A percentile compares a stretch with the other conserved stretches of the same genome.
These are phyloP conservation scores for Pegoplata infirma DNA, from an alignment of 2,888 invertebrate genomes.

Conservation along the genomic window DNA sequence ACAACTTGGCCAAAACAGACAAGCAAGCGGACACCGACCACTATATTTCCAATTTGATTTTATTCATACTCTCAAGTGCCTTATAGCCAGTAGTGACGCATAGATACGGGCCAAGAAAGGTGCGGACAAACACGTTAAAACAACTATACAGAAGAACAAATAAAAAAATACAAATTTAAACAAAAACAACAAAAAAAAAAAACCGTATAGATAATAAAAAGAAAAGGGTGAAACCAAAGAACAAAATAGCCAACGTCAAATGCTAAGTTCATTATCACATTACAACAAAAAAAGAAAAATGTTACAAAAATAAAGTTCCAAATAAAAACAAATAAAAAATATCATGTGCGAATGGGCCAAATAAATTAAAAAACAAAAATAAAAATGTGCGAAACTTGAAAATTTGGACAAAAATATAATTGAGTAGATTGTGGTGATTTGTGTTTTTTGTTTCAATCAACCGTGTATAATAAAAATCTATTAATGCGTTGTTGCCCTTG, in stretches of 20 bases:
- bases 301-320: constrained; percentile 34
- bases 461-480: constrained; percentile 16
- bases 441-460: too few relatives aligned
- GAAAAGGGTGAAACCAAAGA: constrained; percentile 1
- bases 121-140: constrained; percentile 51
- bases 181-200: constrained; percentile 7
- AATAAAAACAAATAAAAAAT: constrained; percentile 24
- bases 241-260: constrained; percentile 30
- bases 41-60: constrained; percentile 50
- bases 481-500: constrained; percentile 52
- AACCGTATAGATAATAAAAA: too few relatives aligned
- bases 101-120: constrained; percentile 52
- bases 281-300: constrained; percentile 21
- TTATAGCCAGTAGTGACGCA: constrained; percentile 53
- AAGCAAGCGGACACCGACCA: constrained; percentile 42
- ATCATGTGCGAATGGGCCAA: neutral
- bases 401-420: neutral
- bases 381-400: neutral
- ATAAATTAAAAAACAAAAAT: too few relatives aligned
- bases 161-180: constrained; percentile 14
- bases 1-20: constrained; percentile 56
- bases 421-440: neutral
- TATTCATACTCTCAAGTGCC: constrained; percentile 57
- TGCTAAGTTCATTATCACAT: constrained; percentile 56
- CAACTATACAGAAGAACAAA: constrained; percentile 21